phyloP scores from a whole-genome alignment of 2,888 invertebrate species.

The Brenthis daphne region DNA sequence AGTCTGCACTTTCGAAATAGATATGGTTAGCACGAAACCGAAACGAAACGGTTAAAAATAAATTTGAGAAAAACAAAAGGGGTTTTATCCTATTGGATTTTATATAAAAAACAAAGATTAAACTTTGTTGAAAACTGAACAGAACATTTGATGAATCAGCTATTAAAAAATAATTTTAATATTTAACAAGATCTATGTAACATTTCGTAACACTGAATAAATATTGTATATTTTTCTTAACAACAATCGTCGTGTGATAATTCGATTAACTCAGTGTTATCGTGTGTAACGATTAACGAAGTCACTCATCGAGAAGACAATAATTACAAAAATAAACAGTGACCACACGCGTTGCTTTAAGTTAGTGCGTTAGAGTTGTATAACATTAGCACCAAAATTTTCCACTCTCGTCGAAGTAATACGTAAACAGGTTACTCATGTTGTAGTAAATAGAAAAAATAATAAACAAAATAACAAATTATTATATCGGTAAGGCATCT shows the following conservation, averaged over 20 bases:
- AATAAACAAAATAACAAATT: background rate
- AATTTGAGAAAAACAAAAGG: too few relatives aligned
- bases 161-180: too few relatives aligned
- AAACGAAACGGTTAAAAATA: too few relatives aligned
- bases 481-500: background rate
- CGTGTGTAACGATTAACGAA: slow-evolving; percentile 12
- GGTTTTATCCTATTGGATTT: too few relatives aligned
- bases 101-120: too few relatives aligned
- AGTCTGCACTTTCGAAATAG: too few relatives aligned
- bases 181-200: too few relatives aligned
- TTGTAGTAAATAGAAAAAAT: background rate
- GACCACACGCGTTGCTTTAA: slow-evolving; percentile 17
- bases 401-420: slow-evolving; percentile 14
- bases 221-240: background rate
- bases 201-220: too few relatives aligned
- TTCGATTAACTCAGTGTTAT: slow-evolving; percentile 6
- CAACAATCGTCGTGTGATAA: background rate
- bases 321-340: slow-evolving; percentile 18
- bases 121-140: too few relatives aligned
- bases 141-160: too few relatives aligned
- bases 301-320: slow-evolving; percentile 14
- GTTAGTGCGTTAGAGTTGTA: slow-evolving; percentile 2
- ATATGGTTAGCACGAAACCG: too few relatives aligned
- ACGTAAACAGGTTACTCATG: slow-evolving; percentile 10
- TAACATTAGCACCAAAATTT: slow-evolving; percentile 5